phyloP scores from a whole-genome alignment of 2,797 vertebrate species.

The Luscinia luscinia region DNA sequence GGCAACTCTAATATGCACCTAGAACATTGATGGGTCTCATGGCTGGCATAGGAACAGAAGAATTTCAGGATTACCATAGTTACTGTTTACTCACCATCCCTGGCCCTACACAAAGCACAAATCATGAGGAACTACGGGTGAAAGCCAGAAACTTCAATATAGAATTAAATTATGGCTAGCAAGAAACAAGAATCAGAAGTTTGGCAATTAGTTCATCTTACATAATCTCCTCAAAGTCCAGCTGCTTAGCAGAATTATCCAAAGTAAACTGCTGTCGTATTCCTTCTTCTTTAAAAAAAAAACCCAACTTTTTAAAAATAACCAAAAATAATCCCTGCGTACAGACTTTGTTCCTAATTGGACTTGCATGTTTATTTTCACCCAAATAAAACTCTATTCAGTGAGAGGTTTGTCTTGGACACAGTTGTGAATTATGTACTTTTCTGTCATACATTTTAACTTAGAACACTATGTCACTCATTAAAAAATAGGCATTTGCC shows the following conservation, averaged over 20 bases:
- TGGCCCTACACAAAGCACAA: not conserved
- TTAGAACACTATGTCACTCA: not conserved
- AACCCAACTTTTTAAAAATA: not conserved
- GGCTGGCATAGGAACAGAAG: not conserved
- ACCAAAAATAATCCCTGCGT: not conserved
- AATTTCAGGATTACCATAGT: slow-evolving; percentile 34
- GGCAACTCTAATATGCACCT: not conserved
- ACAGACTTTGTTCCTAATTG: not conserved
- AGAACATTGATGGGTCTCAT: not conserved
- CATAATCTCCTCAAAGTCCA: slow-evolving; percentile 39
- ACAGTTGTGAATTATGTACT: not conserved
- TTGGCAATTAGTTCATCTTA: slow-evolving; percentile 47
- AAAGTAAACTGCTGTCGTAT: not conserved
- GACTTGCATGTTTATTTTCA: slow-evolving; percentile 1
- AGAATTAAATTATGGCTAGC: slow-evolving; percentile 20
- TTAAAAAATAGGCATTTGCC: not conserved
- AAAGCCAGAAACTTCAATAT: slow-evolving; percentile 29
- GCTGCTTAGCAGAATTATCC: slow-evolving; percentile 44
- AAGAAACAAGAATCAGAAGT: slow-evolving; percentile 29
- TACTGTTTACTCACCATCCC: slow-evolving; percentile 12
- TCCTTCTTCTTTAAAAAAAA: not conserved
- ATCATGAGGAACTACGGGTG: not conserved
- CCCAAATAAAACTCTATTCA: not conserved
- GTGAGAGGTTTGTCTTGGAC: not conserved
- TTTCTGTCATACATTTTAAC: not conserved